Conservation (phyloP, 2,113 vertebrate genomes). For the Notothenia rossii region DNA sequence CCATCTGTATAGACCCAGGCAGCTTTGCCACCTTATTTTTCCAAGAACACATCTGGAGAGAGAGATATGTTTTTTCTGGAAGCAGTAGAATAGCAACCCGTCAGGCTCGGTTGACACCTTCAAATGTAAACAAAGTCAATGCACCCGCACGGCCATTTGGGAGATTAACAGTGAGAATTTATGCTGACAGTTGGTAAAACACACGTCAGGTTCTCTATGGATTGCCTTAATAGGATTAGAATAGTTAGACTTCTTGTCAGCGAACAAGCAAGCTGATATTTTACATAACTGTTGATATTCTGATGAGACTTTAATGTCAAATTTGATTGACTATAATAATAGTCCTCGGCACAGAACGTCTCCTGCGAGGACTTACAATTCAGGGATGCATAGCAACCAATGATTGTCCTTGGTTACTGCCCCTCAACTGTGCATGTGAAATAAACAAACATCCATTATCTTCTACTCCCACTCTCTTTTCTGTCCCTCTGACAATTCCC, state of each 20-base stretch:
- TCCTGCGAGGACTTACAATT: constrained; percentile 37
- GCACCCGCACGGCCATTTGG: constrained; percentile 21
- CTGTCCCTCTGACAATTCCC: constrained; percentile 64
- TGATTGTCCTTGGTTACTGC: constrained; percentile 59
- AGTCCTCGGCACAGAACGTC: constrained; percentile 23
- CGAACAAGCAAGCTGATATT: constrained; percentile 50
- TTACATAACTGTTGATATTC: constrained; percentile 60
- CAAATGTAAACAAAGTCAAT: constrained; percentile 52
- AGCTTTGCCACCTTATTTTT: neutral
- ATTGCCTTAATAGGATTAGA: constrained; percentile 52
- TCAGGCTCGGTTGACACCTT: constrained; percentile 49
- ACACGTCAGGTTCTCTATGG: constrained; percentile 43
- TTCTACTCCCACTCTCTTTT: constrained; percentile 67
- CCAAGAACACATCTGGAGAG: constrained; percentile 40
- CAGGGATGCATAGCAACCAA: constrained; percentile 59
- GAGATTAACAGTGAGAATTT: constrained; percentile 53
- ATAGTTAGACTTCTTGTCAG: constrained; percentile 43
- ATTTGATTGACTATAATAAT: constrained; percentile 70
- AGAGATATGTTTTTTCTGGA: constrained; percentile 23
- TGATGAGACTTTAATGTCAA: constrained; percentile 63
- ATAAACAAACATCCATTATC: constrained; percentile 82
- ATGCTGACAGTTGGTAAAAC: constrained; percentile 51
- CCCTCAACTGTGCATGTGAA: constrained; percentile 46
- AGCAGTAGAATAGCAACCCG: constrained; percentile 27
- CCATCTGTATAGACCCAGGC: constrained; percentile 15